A percentile compares a stretch with the other conserved stretches of the same genome.
Conservation (phyloP, 2,797 vertebrate species). For the Anomalospiza imberbis region DNA sequence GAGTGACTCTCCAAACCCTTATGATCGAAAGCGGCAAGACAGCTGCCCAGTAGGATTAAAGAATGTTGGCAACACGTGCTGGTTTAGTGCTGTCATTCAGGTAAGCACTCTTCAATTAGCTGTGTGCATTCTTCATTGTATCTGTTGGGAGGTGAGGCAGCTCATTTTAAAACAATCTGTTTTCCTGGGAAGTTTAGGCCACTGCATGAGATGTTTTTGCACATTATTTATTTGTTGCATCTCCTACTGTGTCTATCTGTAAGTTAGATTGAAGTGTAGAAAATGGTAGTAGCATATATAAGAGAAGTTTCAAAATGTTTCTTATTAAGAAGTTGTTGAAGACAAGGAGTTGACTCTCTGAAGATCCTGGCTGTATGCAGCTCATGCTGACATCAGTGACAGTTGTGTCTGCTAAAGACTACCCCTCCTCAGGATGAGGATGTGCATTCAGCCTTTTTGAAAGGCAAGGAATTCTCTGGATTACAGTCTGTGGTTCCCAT, state of each 20-base stretch:
- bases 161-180: neutral
- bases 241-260: neutral
- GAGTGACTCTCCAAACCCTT: conserved; percentile 95
- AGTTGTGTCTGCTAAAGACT: neutral
- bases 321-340: neutral
- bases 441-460: neutral
- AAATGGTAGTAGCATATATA: neutral
- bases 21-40: conserved; percentile 92
- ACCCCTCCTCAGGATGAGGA: neutral
- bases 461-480: neutral
- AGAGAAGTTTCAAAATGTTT: neutral
- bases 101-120: conserved; percentile 65
- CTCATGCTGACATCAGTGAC: neutral
- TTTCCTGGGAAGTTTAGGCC: neutral
- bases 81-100: conserved; percentile 99
- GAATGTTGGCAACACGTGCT: conserved; percentile 98
- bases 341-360: neutral
- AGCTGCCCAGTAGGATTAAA: conserved; percentile 93
- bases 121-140: neutral
- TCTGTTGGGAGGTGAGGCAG: neutral
- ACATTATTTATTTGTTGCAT: neutral
- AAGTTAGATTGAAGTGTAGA: neutral
- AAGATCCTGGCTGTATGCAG: neutral
- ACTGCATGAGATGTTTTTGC: neutral
- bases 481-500: neutral